Conservation (phyloP, 2,797 vertebrate genomes). For the Lacerta agilis region DNA sequence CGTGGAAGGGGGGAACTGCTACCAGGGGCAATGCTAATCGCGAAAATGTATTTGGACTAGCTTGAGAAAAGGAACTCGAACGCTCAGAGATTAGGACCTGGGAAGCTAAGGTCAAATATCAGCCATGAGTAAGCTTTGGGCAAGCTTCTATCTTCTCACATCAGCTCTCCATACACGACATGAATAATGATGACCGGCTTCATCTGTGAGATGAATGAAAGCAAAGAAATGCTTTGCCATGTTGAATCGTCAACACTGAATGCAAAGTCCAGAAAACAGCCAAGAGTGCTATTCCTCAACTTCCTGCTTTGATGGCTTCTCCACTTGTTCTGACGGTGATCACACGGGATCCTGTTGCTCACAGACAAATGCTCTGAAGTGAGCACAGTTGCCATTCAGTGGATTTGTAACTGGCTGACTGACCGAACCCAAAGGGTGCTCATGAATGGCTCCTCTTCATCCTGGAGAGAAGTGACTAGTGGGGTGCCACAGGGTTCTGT, state of each 20-base stretch:
- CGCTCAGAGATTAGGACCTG: conserved; percentile 2
- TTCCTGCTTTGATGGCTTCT: neutral
- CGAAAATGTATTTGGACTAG: conserved; percentile 16
- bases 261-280: neutral
- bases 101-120: conserved; percentile 18
- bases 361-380: neutral
- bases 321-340: neutral
- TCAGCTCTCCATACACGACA: neutral
- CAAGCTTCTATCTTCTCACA: neutral
- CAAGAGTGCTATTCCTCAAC: neutral
- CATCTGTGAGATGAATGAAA: neutral
- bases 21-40: neutral
- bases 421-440: too few relatives aligned
- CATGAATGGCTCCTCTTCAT: too few relatives aligned
- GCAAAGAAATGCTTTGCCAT: neutral
- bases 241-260: neutral
- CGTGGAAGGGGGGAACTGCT: conserved; percentile 3
- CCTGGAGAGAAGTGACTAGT: too few relatives aligned
- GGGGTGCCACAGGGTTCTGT: too few relatives aligned
- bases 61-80: conserved; percentile 26
- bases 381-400: too few relatives aligned
- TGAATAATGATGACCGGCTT: neutral
- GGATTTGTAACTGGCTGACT: too few relatives aligned
- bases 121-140: neutral
- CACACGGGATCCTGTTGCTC: neutral